Evolutionary conservation across 2,113 vertebrate species (phyloP).

Genomic region (Oriolus oriolus): DNA sequence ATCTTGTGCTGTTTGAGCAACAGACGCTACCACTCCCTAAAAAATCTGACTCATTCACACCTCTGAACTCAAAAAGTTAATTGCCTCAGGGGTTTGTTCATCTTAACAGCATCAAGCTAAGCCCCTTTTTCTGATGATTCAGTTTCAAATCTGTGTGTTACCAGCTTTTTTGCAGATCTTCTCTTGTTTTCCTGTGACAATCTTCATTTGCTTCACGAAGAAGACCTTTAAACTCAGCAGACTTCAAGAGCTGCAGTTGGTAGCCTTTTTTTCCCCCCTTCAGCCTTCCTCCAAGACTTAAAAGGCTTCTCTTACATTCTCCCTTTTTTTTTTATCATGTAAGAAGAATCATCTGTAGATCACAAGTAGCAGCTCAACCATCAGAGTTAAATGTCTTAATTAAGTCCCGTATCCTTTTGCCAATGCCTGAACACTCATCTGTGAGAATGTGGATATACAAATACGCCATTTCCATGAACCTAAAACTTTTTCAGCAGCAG

Average conservation of each 20-base stretch:
- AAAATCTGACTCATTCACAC: neutral
- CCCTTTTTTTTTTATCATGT: neutral
- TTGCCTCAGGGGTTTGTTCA: neutral
- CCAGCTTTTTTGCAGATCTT: neutral
- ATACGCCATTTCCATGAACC: neutral
- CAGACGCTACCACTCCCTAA: neutral
- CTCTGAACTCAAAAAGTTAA: neutral
- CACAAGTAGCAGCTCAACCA: neutral
- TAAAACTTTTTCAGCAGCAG: neutral
- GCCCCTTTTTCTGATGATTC: neutral
- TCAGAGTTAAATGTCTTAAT: neutral
- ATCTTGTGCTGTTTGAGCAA: neutral
- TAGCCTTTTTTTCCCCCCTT: neutral
- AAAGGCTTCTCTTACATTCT: neutral
- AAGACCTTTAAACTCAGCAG: neutral
- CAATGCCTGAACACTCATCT: neutral
- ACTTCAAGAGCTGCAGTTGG: neutral
- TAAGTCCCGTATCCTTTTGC: neutral
- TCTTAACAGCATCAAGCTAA: neutral
- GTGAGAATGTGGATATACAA: neutral
- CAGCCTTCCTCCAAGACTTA: neutral
- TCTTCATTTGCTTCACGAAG: neutral
- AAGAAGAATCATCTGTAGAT: neutral
- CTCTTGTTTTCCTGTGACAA: neutral
- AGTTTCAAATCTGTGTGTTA: neutral